Conservation (phyloP, 2,797 vertebrate genomes). For the Anguilla marmorata region DNA sequence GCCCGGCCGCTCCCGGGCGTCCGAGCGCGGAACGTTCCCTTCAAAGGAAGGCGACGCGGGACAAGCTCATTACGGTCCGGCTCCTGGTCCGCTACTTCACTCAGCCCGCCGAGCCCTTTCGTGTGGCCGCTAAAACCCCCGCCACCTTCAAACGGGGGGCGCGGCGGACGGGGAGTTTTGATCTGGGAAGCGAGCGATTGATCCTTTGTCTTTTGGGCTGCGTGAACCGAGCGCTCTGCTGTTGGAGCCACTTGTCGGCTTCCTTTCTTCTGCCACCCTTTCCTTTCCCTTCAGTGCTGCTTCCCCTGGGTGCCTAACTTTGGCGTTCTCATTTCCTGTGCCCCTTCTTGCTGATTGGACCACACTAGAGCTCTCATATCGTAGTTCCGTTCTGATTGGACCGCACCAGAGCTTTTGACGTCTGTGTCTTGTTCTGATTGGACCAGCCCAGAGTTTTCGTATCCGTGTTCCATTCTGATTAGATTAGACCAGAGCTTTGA, state of each 20-base stretch:
- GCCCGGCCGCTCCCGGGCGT: not conserved
- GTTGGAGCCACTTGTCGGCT: not conserved
- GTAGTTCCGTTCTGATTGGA: not conserved
- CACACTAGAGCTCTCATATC: not conserved
- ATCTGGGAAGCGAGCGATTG: conserved; percentile 31
- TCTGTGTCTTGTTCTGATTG: conserved; percentile 77
- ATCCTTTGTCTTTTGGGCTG: conserved; percentile 13
- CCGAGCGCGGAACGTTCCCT: not conserved
- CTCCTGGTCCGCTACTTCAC: not conserved
- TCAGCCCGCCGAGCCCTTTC: not conserved
- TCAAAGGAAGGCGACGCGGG: not conserved
- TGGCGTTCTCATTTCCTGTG: not conserved
- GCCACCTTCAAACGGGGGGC: not conserved
- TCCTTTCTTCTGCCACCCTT: not conserved
- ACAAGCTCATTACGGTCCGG: not conserved
- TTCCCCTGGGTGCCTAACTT: not conserved
- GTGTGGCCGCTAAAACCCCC: not conserved
- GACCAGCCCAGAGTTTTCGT: too few species aligned
- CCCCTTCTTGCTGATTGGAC: not conserved
- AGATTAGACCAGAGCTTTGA: not conserved
- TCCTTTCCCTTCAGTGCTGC: not conserved
- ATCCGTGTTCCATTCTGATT: not conserved
- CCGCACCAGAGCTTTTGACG: conserved; percentile 72
- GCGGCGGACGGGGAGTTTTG: not conserved
- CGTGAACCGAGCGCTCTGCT: not conserved